These are phyloP conservation scores for Saccopteryx leptura DNA, from an alignment of 2,113 vertebrate species.

Conservation along the genomic window DNA sequence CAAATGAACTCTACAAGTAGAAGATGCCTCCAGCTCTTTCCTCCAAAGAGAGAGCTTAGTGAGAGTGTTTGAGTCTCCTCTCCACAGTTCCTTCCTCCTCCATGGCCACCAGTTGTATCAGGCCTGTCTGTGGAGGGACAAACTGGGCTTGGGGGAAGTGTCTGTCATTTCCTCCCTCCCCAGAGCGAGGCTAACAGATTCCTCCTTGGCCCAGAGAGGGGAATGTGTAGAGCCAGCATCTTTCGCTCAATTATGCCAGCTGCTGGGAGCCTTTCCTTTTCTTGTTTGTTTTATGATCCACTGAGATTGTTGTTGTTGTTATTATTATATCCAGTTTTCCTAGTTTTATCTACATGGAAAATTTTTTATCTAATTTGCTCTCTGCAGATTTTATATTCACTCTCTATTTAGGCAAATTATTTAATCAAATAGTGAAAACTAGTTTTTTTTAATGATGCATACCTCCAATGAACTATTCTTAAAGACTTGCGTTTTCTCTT, in stretches of 20 bases:
- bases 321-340: not conserved
- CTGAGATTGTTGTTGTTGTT: not conserved
- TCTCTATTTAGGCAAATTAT: not conserved
- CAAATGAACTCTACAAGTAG: not conserved
- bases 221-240: not conserved
- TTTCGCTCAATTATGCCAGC: not conserved
- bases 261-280: not conserved
- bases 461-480: not conserved
- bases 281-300: not conserved
- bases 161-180: not conserved
- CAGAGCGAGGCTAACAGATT: not conserved
- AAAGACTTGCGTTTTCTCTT: not conserved
- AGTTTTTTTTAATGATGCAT: not conserved
- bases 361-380: not conserved
- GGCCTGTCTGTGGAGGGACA: not conserved
- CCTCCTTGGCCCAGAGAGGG: not conserved
- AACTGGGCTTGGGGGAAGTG: not conserved
- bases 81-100: not conserved
- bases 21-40: not conserved
- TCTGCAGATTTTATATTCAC: not conserved
- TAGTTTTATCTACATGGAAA: not conserved
- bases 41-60: not conserved
- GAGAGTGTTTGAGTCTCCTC: not conserved
- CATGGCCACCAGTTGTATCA: not conserved
- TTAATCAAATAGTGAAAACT: constrained; percentile 29